Evolutionary conservation across 2,888 invertebrate species (phyloP), one percentile per base, ranked within the genome.

Genomic region (Epinotia brunnichana): DNA sequence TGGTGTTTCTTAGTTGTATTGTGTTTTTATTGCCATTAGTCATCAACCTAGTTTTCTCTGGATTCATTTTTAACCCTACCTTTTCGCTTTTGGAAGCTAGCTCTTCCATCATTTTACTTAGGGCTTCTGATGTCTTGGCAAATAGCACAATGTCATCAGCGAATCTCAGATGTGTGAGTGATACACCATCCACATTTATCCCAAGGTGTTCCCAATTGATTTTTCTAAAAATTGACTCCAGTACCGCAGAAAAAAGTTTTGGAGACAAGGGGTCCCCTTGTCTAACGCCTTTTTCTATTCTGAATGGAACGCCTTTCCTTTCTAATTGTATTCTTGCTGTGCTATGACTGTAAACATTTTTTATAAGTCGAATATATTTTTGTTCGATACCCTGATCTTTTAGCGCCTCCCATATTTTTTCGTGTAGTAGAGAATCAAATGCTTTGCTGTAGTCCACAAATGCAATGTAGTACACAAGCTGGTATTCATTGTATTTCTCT

Each of bases 371-470:
- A 9, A 51, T 60, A 51, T 59, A 69, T 48, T 59, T 69, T 0
- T 60, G 60, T 69, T 69, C 60, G 3, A 60, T 60, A 19, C 51
- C 60, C 7, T 69, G 60, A 2, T 69, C 59, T 11, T 3, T 11
- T 61, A 64, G n/a, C 2, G 71, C 60, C 44, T 70, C 59, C 64
- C 69, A 69, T 9, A 62, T 60, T 19, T 21, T 48, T 62, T 24
- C 15, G 35, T 70, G 70, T 19, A 57, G 24, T 17, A 64, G 44
- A 13, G 63, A 57, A 35, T 64, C 63, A 11, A 63, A 70, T 3
- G 62, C 62, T 39, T 70, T 63, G 15, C 51, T 70, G 44, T 63
- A 63, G n/a, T 48, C 64, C 5, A 64, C n/a, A 19, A 60, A 63
- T 13, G 59, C 68, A 2, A 70, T 62, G 17, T 69, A 69, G 48